A percentile compares a stretch with the other conserved stretches of the same genome.
These are phyloP conservation scores for Notodonta ziczac DNA, from an alignment of 2,888 invertebrate genomes.

Conservation along the genomic window DNA sequence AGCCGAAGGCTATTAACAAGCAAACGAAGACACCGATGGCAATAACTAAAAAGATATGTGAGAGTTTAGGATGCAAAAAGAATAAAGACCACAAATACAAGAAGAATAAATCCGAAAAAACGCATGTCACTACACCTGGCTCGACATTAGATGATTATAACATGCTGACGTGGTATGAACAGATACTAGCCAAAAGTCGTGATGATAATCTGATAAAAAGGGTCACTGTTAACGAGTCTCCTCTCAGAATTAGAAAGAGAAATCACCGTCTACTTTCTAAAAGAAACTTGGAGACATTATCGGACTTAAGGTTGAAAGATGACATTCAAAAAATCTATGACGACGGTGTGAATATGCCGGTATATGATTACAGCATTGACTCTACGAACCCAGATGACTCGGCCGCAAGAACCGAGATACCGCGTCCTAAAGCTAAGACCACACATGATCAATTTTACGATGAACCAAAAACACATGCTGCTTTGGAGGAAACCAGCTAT, in stretches of 20 bases:
- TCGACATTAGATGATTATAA: slow-evolving; percentile 47
- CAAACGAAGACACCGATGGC: not conserved
- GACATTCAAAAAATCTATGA: slow-evolving; percentile 35
- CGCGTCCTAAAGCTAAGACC: slow-evolving; percentile 4
- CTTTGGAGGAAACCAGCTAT: slow-evolving; percentile 41
- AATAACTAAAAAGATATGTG: not conserved
- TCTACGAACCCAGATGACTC: slow-evolving; percentile 2
- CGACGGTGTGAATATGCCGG: slow-evolving; percentile 40
- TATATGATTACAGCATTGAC: slow-evolving; percentile 28
- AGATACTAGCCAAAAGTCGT: slow-evolving; percentile 54
- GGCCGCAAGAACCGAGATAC: not conserved
- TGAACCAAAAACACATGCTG: slow-evolving; percentile 1
- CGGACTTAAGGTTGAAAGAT: slow-evolving; percentile 39
- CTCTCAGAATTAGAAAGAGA: slow-evolving; percentile 19
- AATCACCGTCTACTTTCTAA: slow-evolving; percentile 32
- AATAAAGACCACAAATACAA: slow-evolving; percentile 12
- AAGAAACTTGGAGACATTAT: slow-evolving; percentile 40
- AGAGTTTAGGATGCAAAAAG: slow-evolving; percentile 8
- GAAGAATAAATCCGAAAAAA: slow-evolving; percentile 13
- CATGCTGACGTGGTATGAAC: slow-evolving; percentile 57
- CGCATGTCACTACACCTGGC: slow-evolving; percentile 26
- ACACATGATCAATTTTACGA: slow-evolving; percentile 8
- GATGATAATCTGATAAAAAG: slow-evolving; percentile 51
- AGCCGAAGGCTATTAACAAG: not conserved
- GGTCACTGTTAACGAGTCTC: slow-evolving; percentile 35